phyloP scores from a whole-genome alignment of 2,888 invertebrate genomes.

The Epistrophe grossulariae region DNA sequence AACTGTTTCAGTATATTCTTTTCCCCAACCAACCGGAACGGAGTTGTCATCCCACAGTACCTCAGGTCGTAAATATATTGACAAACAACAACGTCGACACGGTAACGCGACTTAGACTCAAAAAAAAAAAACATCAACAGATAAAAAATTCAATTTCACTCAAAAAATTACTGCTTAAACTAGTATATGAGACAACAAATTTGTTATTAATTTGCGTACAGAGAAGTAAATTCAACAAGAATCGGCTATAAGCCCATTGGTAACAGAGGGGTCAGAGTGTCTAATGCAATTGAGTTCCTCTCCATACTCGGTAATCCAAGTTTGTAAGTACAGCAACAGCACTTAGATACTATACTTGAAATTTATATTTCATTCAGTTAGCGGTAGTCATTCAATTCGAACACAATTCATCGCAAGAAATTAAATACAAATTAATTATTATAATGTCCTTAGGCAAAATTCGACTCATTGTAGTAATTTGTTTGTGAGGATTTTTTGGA shows the following conservation, averaged over 20 bases:
- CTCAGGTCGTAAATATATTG: not conserved
- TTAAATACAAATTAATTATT: not conserved
- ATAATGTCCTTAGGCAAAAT: not conserved
- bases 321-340: slow-evolving; percentile 23
- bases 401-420: slow-evolving; percentile 48
- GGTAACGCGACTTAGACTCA: not conserved
- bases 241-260: slow-evolving; percentile 1
- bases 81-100: not conserved
- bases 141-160: slow-evolving; percentile 43
- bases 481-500: not conserved
- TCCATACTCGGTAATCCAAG: slow-evolving; percentile 2
- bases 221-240: slow-evolving; percentile 20
- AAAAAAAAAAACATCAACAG: not conserved
- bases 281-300: slow-evolving; percentile 47
- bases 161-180: slow-evolving; percentile 19
- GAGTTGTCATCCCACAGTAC: slow-evolving; percentile 15
- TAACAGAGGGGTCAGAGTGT: slow-evolving; percentile 60
- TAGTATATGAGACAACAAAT: not conserved
- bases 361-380: slow-evolving; percentile 59
- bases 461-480: not conserved
- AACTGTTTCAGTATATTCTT: slow-evolving; percentile 27
- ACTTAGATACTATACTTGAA: slow-evolving; percentile 55
- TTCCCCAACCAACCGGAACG: slow-evolving; percentile 58
- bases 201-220: slow-evolving; percentile 48
- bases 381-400: slow-evolving; percentile 69